These are phyloP conservation scores for Chunga burmeisteri DNA, from an alignment of 2,113 vertebrate genomes.

Conservation along the genomic window DNA sequence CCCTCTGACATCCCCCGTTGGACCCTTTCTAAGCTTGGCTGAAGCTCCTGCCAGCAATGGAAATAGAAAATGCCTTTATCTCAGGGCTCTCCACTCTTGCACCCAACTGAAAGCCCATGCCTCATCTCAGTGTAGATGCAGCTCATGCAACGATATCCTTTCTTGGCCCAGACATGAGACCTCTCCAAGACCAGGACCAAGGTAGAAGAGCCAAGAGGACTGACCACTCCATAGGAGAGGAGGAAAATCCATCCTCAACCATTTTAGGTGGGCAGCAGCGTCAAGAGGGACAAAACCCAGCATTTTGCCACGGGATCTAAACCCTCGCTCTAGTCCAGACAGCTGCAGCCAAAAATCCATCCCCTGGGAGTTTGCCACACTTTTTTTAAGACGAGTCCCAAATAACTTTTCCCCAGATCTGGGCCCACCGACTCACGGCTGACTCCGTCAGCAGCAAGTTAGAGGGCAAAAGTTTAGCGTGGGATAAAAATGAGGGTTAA, in stretches of 20 bases:
- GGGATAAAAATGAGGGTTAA: slow-evolving; percentile 34
- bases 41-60: neutral
- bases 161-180: neutral
- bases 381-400: neutral
- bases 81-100: neutral
- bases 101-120: neutral
- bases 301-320: neutral
- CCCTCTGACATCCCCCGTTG: accelerated
- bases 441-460: neutral
- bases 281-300: neutral
- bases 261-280: neutral
- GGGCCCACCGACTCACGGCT: neutral
- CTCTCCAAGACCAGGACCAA: neutral
- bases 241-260: neutral
- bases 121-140: neutral
- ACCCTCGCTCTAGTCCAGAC: neutral
- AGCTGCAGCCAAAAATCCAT: neutral
- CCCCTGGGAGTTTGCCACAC: neutral
- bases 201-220: neutral
- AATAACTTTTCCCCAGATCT: neutral
- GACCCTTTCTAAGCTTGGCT: neutral
- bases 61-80: neutral
- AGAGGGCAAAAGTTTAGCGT: slow-evolving; percentile 1
- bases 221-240: neutral
- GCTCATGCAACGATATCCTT: neutral